These are phyloP conservation scores for Scortum barcoo DNA, from an alignment of 2,113 vertebrate species.

Conservation along the genomic window DNA sequence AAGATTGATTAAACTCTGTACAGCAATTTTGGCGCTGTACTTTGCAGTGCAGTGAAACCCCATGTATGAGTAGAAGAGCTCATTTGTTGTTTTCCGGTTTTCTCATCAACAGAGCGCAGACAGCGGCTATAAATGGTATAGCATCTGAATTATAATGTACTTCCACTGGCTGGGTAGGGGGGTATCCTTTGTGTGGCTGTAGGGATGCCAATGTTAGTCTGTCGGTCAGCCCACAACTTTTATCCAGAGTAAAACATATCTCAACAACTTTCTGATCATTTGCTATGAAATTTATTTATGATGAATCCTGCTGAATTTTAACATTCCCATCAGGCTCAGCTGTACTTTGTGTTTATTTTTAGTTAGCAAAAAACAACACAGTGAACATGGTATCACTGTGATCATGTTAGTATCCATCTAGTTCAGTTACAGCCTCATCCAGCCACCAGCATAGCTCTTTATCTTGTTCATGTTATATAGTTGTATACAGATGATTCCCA, in stretches of 20 bases:
- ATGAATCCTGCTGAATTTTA: background rate
- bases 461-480: too few species aligned
- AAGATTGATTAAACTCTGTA: background rate
- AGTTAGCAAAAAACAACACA: too few species aligned
- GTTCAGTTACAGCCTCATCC: too few species aligned
- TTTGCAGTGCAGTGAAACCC: background rate
- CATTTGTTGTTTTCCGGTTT: background rate
- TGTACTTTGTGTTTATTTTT: too few species aligned
- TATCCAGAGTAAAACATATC: background rate
- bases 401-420: too few species aligned
- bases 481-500: too few species aligned
- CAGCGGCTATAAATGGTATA: background rate
- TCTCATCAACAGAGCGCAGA: background rate
- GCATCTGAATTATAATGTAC: background rate
- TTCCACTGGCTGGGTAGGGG: background rate
- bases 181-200: background rate
- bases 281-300: background rate
- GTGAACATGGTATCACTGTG: too few species aligned
- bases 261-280: too few species aligned
- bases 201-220: background rate
- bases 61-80: background rate
- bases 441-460: too few species aligned
- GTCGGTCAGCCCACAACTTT: background rate
- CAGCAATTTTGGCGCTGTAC: background rate
- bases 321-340: too few species aligned